Percentiles rank a stretch among this genome's conserved stretches.
These are phyloP conservation scores for Muscicapa striata DNA, from an alignment of 2,797 vertebrate genomes.

Conservation along the genomic window DNA sequence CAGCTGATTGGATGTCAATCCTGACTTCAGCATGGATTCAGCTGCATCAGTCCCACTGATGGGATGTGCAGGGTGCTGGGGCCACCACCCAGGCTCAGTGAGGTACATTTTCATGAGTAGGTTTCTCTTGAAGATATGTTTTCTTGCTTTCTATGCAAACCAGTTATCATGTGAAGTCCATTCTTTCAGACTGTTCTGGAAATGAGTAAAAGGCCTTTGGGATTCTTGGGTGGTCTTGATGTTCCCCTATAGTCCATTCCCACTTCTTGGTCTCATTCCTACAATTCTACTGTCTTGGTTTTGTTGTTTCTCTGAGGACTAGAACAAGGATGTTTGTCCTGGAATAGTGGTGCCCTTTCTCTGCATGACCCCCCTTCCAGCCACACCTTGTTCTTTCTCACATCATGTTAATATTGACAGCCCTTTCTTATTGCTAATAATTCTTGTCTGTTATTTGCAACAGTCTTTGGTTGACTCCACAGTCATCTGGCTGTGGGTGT, in stretches of 20 bases:
- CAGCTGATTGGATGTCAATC: neutral
- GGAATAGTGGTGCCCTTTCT: neutral
- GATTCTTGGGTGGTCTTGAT: neutral
- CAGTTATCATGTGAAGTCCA: neutral
- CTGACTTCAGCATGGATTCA: neutral
- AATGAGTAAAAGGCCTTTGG: neutral
- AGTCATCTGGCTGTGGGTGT: neutral
- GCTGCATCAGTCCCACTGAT: neutral
- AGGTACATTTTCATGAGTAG: neutral
- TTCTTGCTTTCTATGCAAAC: neutral
- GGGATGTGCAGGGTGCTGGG: neutral
- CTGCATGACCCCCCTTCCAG: accelerated
- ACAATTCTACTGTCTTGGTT: neutral
- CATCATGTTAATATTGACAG: neutral
- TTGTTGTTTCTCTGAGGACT: neutral
- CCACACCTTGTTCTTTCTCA: neutral
- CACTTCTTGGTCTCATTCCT: neutral
- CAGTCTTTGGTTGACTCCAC: neutral
- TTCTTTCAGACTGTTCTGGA: neutral
- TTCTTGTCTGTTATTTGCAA: neutral
- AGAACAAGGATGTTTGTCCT: neutral
- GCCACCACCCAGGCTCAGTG: neutral
- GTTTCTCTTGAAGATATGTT: neutral
- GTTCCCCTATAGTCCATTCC: too few relatives aligned
- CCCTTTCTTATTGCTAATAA: neutral